phyloP scores from a whole-genome alignment of 2,113 vertebrate species.

The Gobio gobio region DNA sequence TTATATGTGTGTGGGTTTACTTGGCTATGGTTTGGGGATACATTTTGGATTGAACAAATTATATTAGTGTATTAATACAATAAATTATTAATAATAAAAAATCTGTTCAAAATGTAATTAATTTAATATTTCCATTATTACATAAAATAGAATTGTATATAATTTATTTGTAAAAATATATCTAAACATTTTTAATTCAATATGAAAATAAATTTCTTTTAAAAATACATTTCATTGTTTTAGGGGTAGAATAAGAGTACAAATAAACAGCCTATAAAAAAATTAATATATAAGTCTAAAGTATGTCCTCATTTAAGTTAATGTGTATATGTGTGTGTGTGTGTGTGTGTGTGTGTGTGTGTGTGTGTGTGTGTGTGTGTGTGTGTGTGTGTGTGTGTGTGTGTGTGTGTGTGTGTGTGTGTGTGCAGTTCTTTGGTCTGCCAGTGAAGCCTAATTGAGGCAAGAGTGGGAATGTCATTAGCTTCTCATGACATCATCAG shows the following conservation, averaged over 20 bases:
- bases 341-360: background rate
- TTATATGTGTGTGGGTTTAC: background rate
- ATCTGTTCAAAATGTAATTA: background rate
- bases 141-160: background rate
- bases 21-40: background rate
- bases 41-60: background rate
- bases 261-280: background rate
- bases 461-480: slow-evolving; percentile 76
- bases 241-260: background rate
- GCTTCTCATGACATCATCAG: slow-evolving; percentile 77
- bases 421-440: slow-evolving; percentile 8
- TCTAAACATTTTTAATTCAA: background rate
- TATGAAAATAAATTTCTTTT: background rate
- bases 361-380: background rate
- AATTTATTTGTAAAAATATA: background rate
- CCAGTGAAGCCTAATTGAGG: background rate
- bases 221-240: background rate
- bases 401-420: background rate
- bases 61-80: background rate
- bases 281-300: background rate
- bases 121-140: background rate
- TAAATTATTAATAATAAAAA: background rate
- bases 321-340: background rate
- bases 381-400: too few relatives aligned
- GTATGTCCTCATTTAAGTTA: background rate